These are phyloP conservation scores for Drosophila elegans DNA, from an alignment of 1,140 invertebrate species.

Conservation along the genomic window DNA sequence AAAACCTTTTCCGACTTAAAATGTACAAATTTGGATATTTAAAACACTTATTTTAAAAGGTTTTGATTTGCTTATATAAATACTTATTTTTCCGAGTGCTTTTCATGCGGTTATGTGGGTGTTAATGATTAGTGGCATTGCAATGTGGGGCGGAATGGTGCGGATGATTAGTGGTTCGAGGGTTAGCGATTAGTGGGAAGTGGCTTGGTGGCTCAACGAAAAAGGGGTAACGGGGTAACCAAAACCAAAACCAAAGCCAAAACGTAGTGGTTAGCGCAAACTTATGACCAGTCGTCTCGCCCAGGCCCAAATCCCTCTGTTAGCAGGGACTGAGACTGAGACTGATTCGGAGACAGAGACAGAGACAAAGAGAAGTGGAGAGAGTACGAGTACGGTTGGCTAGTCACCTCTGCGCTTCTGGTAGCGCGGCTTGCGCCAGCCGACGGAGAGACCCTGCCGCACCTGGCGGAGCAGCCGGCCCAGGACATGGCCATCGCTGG, in stretches of 20 bases:
- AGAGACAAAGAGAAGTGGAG: constrained; percentile 57
- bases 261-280: constrained; percentile 56
- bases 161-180: constrained; percentile 59
- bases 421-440: constrained; percentile 82
- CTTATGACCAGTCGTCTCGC: constrained; percentile 43
- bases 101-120: constrained; percentile 54
- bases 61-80: neutral
- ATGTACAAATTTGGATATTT: no score
- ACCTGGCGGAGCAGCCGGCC: constrained; percentile 74
- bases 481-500: constrained; percentile 65
- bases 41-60: no score
- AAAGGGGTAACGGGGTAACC: constrained; percentile 24
- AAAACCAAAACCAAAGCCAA: constrained; percentile 50
- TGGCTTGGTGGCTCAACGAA: constrained; percentile 41
- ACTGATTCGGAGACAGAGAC: constrained; percentile 22
- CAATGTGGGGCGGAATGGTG: constrained; percentile 72
- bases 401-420: constrained; percentile 84
- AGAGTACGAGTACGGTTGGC: constrained; percentile 44
- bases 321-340: constrained; percentile 44
- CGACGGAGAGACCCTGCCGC: constrained; percentile 71
- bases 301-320: constrained; percentile 30
- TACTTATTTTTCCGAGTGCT: constrained; percentile 15
- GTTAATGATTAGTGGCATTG: constrained; percentile 41
- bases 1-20: no score
- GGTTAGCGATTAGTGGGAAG: constrained; percentile 68